Conservation (phyloP, 2,113 vertebrate genomes). For the Okapia johnstoni region DNA sequence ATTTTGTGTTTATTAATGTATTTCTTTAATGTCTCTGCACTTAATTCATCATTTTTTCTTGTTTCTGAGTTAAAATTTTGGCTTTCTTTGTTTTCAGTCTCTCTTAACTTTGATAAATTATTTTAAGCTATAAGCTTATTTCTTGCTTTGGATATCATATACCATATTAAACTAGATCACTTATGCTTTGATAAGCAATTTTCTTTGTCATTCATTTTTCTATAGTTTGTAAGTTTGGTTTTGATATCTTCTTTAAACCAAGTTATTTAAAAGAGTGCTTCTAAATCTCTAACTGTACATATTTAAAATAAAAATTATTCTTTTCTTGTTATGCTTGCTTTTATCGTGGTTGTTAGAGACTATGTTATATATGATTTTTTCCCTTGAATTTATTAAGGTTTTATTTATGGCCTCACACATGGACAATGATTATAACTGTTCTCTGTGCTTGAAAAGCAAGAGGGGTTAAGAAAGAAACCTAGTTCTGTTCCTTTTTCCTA, state of each 20-base stretch:
- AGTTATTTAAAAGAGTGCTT: neutral
- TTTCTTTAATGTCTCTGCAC: neutral
- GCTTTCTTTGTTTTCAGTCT: neutral
- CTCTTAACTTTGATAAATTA: neutral
- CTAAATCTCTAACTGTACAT: neutral
- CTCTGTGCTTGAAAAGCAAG: neutral
- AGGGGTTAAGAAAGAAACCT: neutral
- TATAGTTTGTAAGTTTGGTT: neutral
- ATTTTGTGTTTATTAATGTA: neutral
- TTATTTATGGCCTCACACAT: neutral
- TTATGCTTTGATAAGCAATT: neutral
- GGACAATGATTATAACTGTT: neutral
- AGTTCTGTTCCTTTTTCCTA: neutral
- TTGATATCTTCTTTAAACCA: neutral
- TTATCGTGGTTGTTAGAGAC: neutral
- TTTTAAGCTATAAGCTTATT: neutral
- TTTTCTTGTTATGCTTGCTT: neutral
- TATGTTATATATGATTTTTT: neutral
- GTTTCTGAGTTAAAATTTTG: neutral
- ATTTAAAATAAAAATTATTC: neutral
- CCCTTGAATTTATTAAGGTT: neutral
- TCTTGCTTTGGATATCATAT: neutral
- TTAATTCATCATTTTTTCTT: neutral
- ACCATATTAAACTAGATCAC: neutral
- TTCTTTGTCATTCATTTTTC: neutral